Evolutionary conservation across 2,888 invertebrate species (phyloP), one percentile per base, ranked within the genome.

Genomic region (Ganaspis brasiliensis): DNA sequence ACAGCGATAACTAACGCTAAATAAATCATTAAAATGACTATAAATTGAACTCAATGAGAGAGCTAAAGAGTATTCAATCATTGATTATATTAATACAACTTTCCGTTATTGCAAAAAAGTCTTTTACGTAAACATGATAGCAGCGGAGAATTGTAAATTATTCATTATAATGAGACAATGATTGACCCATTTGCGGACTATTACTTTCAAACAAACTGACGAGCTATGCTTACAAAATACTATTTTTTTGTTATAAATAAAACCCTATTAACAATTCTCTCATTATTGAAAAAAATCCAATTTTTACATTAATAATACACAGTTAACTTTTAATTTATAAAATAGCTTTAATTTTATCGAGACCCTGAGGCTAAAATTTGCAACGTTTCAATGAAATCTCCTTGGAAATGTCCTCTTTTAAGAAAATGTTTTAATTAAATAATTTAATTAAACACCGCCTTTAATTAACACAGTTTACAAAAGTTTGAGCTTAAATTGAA

Each of bases 401-500:
- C 52, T 52, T 52, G 9, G 19, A 19, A n/a, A 19, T n/a, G 19
- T 52, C 16, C 52, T 52, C 52, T 52, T 19, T 52, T 52, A 52
- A 52, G 52, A 52, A 52, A 52, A 52, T n/a, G 52, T 52, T 52
- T 52, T 19, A 52, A 52, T 52, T 52, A 52, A 52, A 52, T 52
- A 52, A 52, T 52, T 52, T 52, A 52, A 52, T 52, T 52, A 52
- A 52, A 49, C 49, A 49, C 19, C 2, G 6, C 19, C 19, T 52
- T 52, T 2, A 52, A 19, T 52, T 52, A 19, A 52, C n/a, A 19
- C 16, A n/a, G n/a, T n/a, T n/a, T n/a, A n/a, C n/a, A 52, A 52
- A 31, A 31, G 31, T 31, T 31, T 31, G 31, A 2, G 31, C 6
- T 31, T 31, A 6, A 31, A 31, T 31, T 31, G 31, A 2, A n/a